phyloP scores from a whole-genome alignment of 2,113 vertebrate genomes.

The Nematolebias whitei region DNA sequence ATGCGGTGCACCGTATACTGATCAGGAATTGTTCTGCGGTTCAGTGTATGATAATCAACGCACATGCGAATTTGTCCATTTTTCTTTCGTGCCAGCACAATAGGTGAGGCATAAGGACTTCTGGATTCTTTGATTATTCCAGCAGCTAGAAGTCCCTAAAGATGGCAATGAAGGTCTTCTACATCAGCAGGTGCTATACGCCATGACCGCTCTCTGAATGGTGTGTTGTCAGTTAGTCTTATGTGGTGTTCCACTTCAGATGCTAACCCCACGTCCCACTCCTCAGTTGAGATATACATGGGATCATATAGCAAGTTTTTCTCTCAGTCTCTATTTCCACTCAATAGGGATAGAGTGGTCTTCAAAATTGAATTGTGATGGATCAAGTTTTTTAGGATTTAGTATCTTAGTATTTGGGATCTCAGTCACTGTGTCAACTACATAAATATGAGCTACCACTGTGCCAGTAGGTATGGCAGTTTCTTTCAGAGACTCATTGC shows the following conservation, averaged over 20 bases:
- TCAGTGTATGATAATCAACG: not conserved
- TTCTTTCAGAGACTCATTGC: constrained; percentile 7
- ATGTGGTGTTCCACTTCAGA: constrained; percentile 2
- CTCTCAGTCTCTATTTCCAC: not conserved
- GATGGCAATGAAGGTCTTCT: not conserved
- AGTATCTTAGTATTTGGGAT: not conserved
- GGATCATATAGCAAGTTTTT: not conserved
- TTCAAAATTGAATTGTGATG: not conserved
- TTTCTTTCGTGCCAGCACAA: not conserved
- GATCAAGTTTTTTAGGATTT: not conserved
- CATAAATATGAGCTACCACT: constrained; percentile 3
- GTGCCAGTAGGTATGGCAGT: not conserved
- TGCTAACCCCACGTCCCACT: constrained; percentile 7
- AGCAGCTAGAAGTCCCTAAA: not conserved
- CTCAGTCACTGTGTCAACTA: constrained; percentile 5
- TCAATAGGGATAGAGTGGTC: not conserved
- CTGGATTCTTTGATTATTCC: constrained; percentile 3
- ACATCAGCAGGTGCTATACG: not conserved
- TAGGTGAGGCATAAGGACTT: not conserved
- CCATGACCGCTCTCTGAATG: not conserved
- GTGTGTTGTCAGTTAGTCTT: not conserved
- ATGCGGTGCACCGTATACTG: not conserved
- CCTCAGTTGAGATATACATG: constrained; percentile 3
- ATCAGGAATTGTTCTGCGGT: not conserved
- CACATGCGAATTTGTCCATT: not conserved